Conservation (phyloP, 2,888 invertebrate genomes). For the Xanthorhoe spadicearia region DNA sequence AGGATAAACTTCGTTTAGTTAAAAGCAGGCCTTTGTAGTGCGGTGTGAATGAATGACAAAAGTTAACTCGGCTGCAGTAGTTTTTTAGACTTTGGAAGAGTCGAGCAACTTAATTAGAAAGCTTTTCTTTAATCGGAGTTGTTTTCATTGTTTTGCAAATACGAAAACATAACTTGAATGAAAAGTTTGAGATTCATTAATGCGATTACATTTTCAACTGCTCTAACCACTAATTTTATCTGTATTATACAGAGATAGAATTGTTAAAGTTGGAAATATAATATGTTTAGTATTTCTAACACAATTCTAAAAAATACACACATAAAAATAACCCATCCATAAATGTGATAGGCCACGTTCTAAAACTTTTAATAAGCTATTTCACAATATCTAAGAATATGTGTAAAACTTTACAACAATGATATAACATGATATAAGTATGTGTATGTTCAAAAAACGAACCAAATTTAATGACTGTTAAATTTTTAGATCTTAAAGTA, state of each 20-base stretch:
- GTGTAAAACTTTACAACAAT: too few relatives aligned
- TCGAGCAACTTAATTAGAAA: constrained; percentile 37
- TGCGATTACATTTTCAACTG: background rate
- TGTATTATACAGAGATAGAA: background rate
- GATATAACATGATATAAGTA: too few relatives aligned
- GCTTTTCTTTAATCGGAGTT: constrained; percentile 26
- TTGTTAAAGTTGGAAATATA: too few relatives aligned
- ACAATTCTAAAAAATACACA: too few relatives aligned
- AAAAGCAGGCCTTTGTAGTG: constrained; percentile 60
- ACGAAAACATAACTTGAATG: constrained; percentile 10
- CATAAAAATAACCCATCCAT: too few relatives aligned
- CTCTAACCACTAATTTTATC: background rate
- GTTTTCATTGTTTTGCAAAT: constrained; percentile 16
- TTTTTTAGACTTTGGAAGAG: constrained; percentile 30
- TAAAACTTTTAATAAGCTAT: too few relatives aligned
- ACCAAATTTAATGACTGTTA: too few relatives aligned
- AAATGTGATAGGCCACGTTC: too few relatives aligned
- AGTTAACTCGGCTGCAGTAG: constrained; percentile 50
- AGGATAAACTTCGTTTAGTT: constrained; percentile 62
- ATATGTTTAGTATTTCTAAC: background rate
- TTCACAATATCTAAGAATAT: too few relatives aligned
- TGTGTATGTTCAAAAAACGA: too few relatives aligned
- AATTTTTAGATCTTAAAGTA: too few relatives aligned
- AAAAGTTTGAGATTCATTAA: constrained; percentile 2
- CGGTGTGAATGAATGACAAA: constrained; percentile 54